These are phyloP conservation scores for Pedetes capensis DNA, from an alignment of 2,113 vertebrate genomes.

Conservation along the genomic window DNA sequence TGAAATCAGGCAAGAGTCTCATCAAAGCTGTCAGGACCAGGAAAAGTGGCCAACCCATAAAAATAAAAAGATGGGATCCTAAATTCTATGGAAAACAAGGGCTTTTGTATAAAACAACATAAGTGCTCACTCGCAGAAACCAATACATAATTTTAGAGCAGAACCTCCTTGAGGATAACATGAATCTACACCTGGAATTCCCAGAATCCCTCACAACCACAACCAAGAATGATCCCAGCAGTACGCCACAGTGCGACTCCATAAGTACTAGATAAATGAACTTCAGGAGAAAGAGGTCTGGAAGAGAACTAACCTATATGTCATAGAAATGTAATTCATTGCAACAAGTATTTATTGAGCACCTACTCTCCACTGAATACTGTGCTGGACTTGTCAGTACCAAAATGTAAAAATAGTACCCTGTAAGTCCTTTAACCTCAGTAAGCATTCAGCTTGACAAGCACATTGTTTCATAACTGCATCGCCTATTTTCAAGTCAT, in stretches of 20 bases:
- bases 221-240: not conserved
- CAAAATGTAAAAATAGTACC: not conserved
- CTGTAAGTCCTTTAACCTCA: not conserved
- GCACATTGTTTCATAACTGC: not conserved
- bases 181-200: not conserved
- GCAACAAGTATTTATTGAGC: not conserved
- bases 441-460: constrained; percentile 14
- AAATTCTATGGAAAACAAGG: not conserved
- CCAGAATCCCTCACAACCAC: not conserved
- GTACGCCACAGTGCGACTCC: not conserved
- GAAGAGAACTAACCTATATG: not conserved
- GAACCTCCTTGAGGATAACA: not conserved
- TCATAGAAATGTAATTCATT: not conserved
- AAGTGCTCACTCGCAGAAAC: not conserved
- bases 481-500: constrained; percentile 12
- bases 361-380: not conserved
- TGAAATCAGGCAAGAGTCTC: not conserved
- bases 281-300: not conserved
- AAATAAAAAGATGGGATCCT: not conserved
- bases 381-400: not conserved
- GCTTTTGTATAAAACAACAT: not conserved
- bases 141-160: not conserved
- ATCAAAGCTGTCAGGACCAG: not conserved
- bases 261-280: not conserved
- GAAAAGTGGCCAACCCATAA: not conserved